Evolutionary conservation across 1,140 invertebrate genomes (phyloP).

Genomic region (Drosophila paulistorum): DNA sequence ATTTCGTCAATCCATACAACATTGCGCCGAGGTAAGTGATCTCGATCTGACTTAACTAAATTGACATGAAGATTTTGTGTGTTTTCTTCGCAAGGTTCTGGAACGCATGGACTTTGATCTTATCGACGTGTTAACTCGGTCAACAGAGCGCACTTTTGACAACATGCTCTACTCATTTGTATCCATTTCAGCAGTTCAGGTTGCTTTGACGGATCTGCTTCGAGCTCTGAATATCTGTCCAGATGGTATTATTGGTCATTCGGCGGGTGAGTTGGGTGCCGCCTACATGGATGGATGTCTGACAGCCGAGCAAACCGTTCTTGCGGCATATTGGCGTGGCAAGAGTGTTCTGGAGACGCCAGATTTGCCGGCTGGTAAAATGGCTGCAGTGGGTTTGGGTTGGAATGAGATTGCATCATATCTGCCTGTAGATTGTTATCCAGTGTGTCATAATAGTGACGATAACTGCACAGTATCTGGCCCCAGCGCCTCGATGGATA

Average conservation of each 20-base stretch:
- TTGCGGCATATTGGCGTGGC: constrained; percentile 96
- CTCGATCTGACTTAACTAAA: no score
- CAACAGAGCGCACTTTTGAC: constrained; percentile 89
- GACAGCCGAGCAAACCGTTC: constrained; percentile 94
- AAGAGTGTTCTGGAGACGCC: constrained; percentile 92
- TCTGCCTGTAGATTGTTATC: constrained; percentile 90
- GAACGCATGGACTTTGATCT: constrained; percentile 89
- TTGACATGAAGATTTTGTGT: no score
- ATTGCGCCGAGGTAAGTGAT: constrained; percentile 86
- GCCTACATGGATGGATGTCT: constrained; percentile 98
- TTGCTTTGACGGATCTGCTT: constrained; percentile 95
- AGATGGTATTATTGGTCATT: constrained; percentile 98
- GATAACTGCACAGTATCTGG: constrained; percentile 98
- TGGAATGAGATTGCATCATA: constrained; percentile 92
- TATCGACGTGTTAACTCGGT: constrained; percentile 90
- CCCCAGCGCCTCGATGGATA: constrained; percentile 89
- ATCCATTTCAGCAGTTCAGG: constrained; percentile 96
- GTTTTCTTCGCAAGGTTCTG: constrained; percentile 35
- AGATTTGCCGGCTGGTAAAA: constrained; percentile 87
- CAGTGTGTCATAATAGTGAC: constrained; percentile 96
- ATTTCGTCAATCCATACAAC: constrained; percentile 91
- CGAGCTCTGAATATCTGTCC: constrained; percentile 89
- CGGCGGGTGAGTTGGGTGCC: constrained; percentile 96
- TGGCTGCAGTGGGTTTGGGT: constrained; percentile 94
- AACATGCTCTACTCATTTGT: constrained; percentile 95